Evolutionary conservation across 2,113 vertebrate species (phyloP).

Genomic region (Forbesichthys agassizii): DNA sequence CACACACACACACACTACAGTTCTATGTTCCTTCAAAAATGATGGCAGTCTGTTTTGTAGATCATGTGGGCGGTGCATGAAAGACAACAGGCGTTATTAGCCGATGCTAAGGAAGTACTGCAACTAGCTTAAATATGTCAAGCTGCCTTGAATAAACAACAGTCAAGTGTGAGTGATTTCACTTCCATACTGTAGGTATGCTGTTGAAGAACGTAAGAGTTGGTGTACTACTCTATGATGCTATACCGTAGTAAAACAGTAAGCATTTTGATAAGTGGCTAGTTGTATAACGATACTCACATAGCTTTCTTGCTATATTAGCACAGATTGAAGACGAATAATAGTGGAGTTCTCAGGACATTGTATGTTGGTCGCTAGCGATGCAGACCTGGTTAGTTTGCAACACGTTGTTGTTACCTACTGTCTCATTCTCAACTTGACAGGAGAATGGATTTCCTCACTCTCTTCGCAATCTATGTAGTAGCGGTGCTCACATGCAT

Average conservation of each 20-base stretch:
- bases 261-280: background rate
- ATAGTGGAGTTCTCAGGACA: too few species aligned
- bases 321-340: background rate
- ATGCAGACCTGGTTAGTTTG: background rate
- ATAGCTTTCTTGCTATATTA: background rate
- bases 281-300: background rate
- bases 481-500: constrained; percentile 67
- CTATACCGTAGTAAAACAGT: background rate
- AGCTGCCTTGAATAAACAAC: too few species aligned
- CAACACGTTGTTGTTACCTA: constrained; percentile 22
- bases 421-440: constrained; percentile 18
- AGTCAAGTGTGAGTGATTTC: too few species aligned
- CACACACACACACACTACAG: too few species aligned
- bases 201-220: too few species aligned
- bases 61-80: too few species aligned
- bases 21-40: too few species aligned
- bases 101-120: constrained; percentile 61
- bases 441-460: constrained; percentile 89
- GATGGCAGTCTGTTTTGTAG: too few species aligned
- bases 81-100: too few species aligned
- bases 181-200: too few species aligned
- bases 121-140: background rate
- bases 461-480: constrained; percentile 83
- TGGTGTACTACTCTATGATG: too few species aligned
- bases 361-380: too few species aligned